A percentile compares a stretch with the other conserved stretches of the same genome.
Evolutionary conservation across 2,797 vertebrate species (phyloP).

Genomic region (Microctenopoma steveboyesi): DNA sequence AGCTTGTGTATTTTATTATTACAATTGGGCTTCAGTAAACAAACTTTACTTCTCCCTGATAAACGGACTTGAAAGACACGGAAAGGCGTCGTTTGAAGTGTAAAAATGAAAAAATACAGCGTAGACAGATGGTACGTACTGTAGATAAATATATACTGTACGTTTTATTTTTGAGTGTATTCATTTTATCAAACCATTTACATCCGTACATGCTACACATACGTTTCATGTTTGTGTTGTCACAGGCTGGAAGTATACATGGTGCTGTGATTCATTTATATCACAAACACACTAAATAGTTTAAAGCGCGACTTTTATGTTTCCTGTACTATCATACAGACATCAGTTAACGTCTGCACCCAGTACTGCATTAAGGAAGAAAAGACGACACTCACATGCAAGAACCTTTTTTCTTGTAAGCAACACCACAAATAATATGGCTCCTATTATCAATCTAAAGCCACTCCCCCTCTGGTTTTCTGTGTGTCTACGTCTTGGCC

Average conservation of each 20-base stretch:
- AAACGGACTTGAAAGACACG: constrained; percentile 62
- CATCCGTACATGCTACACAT: no score
- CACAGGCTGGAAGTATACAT: not conserved
- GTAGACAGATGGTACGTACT: not conserved
- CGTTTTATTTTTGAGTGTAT: no score
- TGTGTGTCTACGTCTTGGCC: not conserved
- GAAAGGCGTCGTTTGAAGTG: constrained; percentile 70
- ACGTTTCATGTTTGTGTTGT: not conserved
- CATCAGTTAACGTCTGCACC: constrained; percentile 22
- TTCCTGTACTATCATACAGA: constrained; percentile 22
- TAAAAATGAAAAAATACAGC: constrained; percentile 43
- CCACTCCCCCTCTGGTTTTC: not conserved
- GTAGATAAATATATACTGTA: no score
- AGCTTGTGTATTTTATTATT: constrained; percentile 72
- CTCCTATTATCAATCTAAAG: not conserved
- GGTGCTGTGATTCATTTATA: constrained; percentile 21
- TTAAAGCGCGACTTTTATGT: constrained; percentile 18
- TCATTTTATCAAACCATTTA: no score
- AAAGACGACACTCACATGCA: constrained; percentile 1
- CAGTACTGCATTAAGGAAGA: constrained; percentile 22
- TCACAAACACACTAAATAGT: constrained; percentile 11
- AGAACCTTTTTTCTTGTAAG: constrained; percentile 19
- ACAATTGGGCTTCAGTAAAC: constrained; percentile 67
- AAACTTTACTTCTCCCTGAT: constrained; percentile 54
- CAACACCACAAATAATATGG: constrained; percentile 4